Percentiles rank a stretch among this genome's conserved stretches.
Evolutionary conservation across 2,113 vertebrate species (phyloP).

Genomic region (Tupaia tana): DNA sequence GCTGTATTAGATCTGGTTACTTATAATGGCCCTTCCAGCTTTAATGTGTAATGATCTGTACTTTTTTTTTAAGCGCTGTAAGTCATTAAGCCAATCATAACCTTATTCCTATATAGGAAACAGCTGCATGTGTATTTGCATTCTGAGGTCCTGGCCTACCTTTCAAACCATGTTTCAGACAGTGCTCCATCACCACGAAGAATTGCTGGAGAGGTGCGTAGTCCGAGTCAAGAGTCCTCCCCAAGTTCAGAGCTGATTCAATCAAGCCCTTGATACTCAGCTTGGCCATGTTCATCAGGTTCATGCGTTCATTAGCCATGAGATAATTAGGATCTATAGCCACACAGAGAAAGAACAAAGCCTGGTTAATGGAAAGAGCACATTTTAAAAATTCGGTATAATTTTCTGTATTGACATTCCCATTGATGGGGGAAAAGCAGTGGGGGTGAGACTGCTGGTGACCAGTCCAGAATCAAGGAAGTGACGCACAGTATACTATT

Average conservation of each 20-base stretch:
- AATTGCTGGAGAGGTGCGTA: slow-evolving; percentile 99
- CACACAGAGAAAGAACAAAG: not conserved
- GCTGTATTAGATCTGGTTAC: not conserved
- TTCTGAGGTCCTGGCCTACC: slow-evolving; percentile 83
- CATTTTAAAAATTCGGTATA: not conserved
- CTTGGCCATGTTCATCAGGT: slow-evolving; percentile 99
- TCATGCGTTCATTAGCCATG: slow-evolving; percentile 98
- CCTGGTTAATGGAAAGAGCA: slow-evolving; percentile 12
- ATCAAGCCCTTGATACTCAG: slow-evolving; percentile 99
- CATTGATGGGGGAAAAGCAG: not conserved
- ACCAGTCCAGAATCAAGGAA: not conserved
- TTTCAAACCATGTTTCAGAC: slow-evolving; percentile 97
- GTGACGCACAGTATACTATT: no score
- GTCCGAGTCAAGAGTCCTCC: slow-evolving; percentile 97
- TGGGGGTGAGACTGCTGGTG: not conserved
- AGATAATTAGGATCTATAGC: slow-evolving; percentile 96
- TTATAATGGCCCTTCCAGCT: not conserved
- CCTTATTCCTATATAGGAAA: not conserved
- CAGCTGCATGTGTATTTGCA: not conserved
- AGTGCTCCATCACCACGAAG: slow-evolving; percentile 99
- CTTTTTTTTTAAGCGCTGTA: not conserved
- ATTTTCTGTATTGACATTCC: not conserved
- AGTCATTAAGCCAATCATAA: not conserved
- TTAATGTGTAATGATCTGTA: not conserved
- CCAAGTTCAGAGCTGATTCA: slow-evolving; percentile 96